Base-by-base conservation (phyloP, 2,888 invertebrate species). In the Zygothrica quintamaculata region DNA sequence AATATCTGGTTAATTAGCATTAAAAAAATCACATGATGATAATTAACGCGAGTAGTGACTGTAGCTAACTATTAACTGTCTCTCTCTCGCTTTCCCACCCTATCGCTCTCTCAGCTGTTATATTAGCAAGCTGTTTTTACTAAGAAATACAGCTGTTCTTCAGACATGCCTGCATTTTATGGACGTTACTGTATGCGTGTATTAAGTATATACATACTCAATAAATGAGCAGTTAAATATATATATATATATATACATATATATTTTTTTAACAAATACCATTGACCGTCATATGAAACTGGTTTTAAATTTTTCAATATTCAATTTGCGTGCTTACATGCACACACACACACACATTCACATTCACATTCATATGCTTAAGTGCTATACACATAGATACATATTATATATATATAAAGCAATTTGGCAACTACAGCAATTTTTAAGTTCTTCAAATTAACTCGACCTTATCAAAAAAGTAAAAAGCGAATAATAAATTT, bases 271-370 rank as follows among this genome's bases (percentile, higher is more conserved):
- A 62, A 61, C 64, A 70, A 74, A 67, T 39, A 65, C 56, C 59
- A 65, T 65, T 82, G 82, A 73, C 80, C 75, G 73, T 65, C 85
- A 85, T 75, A 60, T 50, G 51, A 82, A 80, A 80, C 80, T 73
- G 76, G 80, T 80, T 80, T 80, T 74, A 67, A 65, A 81, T 81
- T 68, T 81, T 68, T 78, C 65, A 75, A 81, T 77, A 74, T 73
- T 62, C 68, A 62, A 18, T n/a, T n/a, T 55, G 58, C 71, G 62
- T 71, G 58, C 18, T 18, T 31, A 26, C 3, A 57, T 26, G 18
- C 6, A 60, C n/a, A 47, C 12, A 40, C 13, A 51, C 9, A 15
- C n/a, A 53, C n/a, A 31, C 16, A 31, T 9, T 33, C 15, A 47
- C 29, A 36, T 16, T 25, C 6, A 37, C 11, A 39, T 12, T 25